These are phyloP conservation scores for Drosophila persimilis DNA, from an alignment of 1,140 invertebrate species.

Conservation along the genomic window DNA sequence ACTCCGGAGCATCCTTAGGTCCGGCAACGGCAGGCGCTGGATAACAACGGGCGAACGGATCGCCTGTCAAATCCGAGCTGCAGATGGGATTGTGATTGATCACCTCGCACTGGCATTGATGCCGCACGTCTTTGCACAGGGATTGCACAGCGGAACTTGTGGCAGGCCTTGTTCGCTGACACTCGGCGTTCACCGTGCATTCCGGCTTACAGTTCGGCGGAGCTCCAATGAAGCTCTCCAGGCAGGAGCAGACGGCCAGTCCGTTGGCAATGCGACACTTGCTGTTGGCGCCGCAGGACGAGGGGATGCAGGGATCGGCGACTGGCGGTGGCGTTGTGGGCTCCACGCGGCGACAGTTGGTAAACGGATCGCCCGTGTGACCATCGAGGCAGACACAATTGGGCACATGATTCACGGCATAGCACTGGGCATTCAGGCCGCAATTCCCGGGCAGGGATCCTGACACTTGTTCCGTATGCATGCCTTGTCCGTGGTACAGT, in stretches of 20 bases:
- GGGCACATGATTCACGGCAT: conserved; percentile 89
- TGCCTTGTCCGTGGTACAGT: conserved; percentile 88
- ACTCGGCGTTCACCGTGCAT: conserved; percentile 89
- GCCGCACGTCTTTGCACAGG: conserved; percentile 88
- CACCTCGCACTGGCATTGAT: conserved; percentile 87
- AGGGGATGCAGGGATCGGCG: conserved; percentile 88
- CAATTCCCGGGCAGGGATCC: conserved; percentile 91
- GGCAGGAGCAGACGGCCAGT: conserved; percentile 90
- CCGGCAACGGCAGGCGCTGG: conserved; percentile 54
- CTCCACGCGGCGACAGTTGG: conserved; percentile 86
- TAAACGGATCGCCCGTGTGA: conserved; percentile 91
- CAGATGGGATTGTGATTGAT: conserved; percentile 91
- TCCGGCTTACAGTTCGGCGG: conserved; percentile 89
- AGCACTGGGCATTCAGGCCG: conserved; percentile 89
- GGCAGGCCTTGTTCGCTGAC: conserved; percentile 88
- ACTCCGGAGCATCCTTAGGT: conserved; percentile 83
- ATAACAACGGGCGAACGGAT: conserved; percentile 89
- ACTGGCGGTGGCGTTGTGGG: conserved; percentile 85
- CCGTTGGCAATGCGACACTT: conserved; percentile 89
- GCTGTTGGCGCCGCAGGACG: conserved; percentile 91
- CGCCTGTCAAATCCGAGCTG: conserved; percentile 87
- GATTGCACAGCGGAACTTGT: conserved; percentile 89
- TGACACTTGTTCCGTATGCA: conserved; percentile 90
- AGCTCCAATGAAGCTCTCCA: conserved; percentile 88
- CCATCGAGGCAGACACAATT: conserved; percentile 89